phyloP scores from a whole-genome alignment of 2,113 vertebrate species.

The Zapornia atra region DNA sequence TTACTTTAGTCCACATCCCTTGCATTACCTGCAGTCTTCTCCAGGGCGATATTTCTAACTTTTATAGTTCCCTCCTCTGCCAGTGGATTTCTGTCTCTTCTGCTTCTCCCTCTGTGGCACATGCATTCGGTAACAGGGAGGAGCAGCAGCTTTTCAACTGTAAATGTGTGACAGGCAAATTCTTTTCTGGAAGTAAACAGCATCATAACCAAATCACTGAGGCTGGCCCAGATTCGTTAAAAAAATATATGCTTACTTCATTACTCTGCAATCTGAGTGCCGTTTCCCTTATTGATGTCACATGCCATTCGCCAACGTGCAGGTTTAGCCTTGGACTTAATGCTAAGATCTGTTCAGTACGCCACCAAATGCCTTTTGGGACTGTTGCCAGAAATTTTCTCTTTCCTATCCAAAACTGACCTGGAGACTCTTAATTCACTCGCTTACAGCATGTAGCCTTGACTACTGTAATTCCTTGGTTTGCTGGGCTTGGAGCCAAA shows the following conservation, averaged over 20 bases:
- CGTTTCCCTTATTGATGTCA: neutral
- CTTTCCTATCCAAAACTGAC: conserved; percentile 19
- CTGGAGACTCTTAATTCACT: conserved; percentile 39
- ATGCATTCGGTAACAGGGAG: neutral
- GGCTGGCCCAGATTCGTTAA: neutral
- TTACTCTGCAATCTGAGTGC: neutral
- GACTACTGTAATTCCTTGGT: conserved; percentile 48
- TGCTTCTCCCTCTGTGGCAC: neutral
- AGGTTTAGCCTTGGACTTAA: conserved; percentile 3
- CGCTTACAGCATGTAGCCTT: neutral
- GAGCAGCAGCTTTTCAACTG: neutral
- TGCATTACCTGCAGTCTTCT: neutral
- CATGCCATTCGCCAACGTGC: neutral
- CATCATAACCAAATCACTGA: neutral
- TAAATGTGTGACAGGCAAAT: neutral
- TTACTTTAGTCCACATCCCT: neutral
- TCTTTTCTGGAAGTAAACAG: neutral
- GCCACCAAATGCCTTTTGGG: neutral
- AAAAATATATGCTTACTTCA: neutral
- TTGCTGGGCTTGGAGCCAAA: conserved; percentile 63
- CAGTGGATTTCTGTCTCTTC: neutral
- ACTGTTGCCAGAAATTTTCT: conserved; percentile 12
- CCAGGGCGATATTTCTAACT: neutral
- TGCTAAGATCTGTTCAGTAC: neutral
- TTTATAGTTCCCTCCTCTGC: neutral